phyloP scores from a whole-genome alignment of 2,113 vertebrate species.

The Galbula dea region DNA sequence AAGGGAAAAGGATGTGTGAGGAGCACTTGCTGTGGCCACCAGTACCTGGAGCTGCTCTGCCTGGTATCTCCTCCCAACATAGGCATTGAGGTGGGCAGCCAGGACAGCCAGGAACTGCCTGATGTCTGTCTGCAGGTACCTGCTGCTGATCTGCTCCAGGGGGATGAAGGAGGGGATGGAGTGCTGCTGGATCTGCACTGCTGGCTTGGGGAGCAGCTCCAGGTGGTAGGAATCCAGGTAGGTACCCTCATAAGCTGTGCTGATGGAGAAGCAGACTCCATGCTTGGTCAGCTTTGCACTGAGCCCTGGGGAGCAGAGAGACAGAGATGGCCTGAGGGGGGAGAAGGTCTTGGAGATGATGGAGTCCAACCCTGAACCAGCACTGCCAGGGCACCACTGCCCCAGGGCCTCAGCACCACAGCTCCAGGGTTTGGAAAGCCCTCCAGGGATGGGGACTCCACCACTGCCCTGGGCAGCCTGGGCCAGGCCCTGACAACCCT shows the following conservation, averaged over 20 bases:
- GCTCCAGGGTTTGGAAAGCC: no score
- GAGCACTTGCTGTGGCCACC: accelerated
- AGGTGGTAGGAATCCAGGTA: slow-evolving; percentile 72
- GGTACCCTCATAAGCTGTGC: slow-evolving; percentile 67
- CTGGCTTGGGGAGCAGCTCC: slow-evolving; percentile 46
- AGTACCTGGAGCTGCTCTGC: slow-evolving; percentile 75
- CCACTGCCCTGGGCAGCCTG: no score
- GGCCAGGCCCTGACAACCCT: no score
- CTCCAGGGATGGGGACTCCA: no score
- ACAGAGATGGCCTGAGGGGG: neutral
- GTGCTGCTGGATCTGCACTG: slow-evolving; percentile 58
- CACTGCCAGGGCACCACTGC: no score
- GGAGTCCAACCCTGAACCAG: no score
- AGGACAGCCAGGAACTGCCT: slow-evolving; percentile 60
- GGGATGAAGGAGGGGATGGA: slow-evolving; percentile 73
- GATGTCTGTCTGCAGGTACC: slow-evolving; percentile 53
- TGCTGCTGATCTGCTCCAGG: slow-evolving; percentile 52
- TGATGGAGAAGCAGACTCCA: slow-evolving; percentile 65
- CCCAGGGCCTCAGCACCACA: no score
- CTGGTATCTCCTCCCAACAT: slow-evolving; percentile 71
- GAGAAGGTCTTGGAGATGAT: no score
- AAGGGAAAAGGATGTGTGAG: neutral
- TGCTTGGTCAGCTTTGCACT: slow-evolving; percentile 62
- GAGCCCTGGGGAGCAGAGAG: slow-evolving; percentile 47
- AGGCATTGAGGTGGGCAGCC: slow-evolving; percentile 64